Base-by-base conservation (phyloP, 2,888 invertebrate species). In the Thera obeliscata region DNA sequence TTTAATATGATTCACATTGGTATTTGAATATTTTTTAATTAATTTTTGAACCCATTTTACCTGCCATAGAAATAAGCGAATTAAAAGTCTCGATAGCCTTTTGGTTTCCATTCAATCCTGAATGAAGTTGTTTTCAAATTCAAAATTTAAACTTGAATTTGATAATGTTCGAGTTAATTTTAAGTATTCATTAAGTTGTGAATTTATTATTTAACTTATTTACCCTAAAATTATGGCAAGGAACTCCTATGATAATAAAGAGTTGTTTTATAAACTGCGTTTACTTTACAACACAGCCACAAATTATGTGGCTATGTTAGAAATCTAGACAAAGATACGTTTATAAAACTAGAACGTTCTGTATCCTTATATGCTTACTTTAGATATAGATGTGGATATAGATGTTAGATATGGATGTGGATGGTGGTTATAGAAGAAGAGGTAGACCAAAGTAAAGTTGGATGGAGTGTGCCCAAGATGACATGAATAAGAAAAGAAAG, bases 131-230 rank as follows among this genome's bases (percentile, higher is more conserved):
- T 75, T 62, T 71, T 74, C 74, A 88, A 89, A 87, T 87, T 85
- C 79, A 70, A 90, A 90, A 87, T 83, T 87, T 74, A 82, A 86
- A 86, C 85, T 88, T 75, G 76, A 79, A 80, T 74, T 73, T 70
- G 66, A 79, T 80, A 88, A 82, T 87, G 89, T 87, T 87, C 80
- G 83, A 84, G 85, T 91, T 91, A 91, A 91, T 91, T 92, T 91
- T 93, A 92, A 92, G 91, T 91, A 89, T 92, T 91, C 91, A 86
- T 90, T 93, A 92, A 90, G 91, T 91, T 91, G 90, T 91, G 90
- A 91, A 89, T 89, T 91, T 90, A 90, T 91, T 92, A 87, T 90
- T 91, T 90, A 92, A 90, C 90, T 91, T 92, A 92, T 93, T 91
- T 90, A 92, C 85, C 70, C 87, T 92, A 87, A 93, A 93, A 93